Evolutionary conservation across 2,888 invertebrate species (phyloP).

Genomic region (Troides helena): DNA sequence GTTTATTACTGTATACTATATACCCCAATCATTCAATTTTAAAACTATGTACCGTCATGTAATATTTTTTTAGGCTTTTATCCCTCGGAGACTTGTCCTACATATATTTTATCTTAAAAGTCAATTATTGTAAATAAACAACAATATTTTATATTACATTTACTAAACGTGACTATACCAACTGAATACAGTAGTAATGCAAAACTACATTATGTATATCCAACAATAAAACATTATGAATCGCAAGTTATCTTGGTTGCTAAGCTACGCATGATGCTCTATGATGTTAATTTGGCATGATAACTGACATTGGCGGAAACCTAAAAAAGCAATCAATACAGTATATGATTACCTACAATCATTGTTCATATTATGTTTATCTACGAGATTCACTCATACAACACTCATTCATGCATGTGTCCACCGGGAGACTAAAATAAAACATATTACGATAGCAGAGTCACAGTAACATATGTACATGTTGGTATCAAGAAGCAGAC

Average conservation of each 20-base stretch:
- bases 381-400: neutral
- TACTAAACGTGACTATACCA: neutral
- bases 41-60: neutral
- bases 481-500: constrained; percentile 22
- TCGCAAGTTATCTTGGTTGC: neutral
- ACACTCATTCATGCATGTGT: constrained; percentile 15
- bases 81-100: too few relatives aligned
- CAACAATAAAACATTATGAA: neutral
- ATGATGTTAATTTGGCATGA: neutral
- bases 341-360: neutral
- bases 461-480: constrained; percentile 9
- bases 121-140: too few relatives aligned
- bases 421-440: constrained; percentile 2
- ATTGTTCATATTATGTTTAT: neutral
- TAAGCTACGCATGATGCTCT: neutral
- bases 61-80: neutral
- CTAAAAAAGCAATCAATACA: neutral
- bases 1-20: neutral
- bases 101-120: too few relatives aligned
- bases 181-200: neutral
- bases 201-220: neutral
- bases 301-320: neutral
- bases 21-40: neutral
- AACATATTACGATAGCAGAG: neutral
- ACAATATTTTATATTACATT: neutral